Conservation (phyloP, 2,888 invertebrate genomes). For the Lasioglossum pauxillum region DNA sequence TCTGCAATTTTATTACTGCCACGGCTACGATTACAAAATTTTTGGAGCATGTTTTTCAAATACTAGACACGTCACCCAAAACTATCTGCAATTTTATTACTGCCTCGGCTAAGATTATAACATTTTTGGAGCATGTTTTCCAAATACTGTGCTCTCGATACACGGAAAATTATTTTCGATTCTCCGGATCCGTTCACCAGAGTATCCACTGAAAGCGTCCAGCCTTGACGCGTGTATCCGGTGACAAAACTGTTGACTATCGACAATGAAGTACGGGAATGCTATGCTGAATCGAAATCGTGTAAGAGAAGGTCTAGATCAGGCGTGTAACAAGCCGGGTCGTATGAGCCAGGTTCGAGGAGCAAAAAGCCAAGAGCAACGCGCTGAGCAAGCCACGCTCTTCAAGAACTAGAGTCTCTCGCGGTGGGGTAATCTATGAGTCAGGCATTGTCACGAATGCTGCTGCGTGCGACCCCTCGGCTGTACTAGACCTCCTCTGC, state of each 20-base stretch:
- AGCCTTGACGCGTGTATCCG: background rate
- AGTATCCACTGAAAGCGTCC: background rate
- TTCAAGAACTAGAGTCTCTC: background rate
- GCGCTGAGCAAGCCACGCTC: conserved; percentile 8
- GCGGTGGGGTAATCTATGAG: conserved; percentile 14
- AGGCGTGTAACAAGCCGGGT: background rate
- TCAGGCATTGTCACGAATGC: conserved; percentile 8
- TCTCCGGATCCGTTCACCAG: background rate
- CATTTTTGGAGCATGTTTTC: background rate
- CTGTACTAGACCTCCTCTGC: background rate
- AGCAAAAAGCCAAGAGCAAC: background rate
- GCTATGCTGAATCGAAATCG: background rate
- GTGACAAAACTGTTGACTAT: background rate
- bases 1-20: background rate
- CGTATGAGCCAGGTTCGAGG: background rate
- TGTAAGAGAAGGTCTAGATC: conserved; percentile 3
- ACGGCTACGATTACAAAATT: background rate
- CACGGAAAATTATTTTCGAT: background rate
- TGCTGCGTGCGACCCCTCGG: background rate
- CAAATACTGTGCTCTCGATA: background rate
- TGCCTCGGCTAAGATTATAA: background rate
- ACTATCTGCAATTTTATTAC: background rate
- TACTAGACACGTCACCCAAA: background rate
- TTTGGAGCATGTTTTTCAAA: background rate
- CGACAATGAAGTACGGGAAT: background rate